A percentile compares a stretch with the other conserved stretches of the same genome.
These are phyloP conservation scores for Tetragonula clypearis DNA, from an alignment of 1,140 invertebrate species.

Conservation along the genomic window DNA sequence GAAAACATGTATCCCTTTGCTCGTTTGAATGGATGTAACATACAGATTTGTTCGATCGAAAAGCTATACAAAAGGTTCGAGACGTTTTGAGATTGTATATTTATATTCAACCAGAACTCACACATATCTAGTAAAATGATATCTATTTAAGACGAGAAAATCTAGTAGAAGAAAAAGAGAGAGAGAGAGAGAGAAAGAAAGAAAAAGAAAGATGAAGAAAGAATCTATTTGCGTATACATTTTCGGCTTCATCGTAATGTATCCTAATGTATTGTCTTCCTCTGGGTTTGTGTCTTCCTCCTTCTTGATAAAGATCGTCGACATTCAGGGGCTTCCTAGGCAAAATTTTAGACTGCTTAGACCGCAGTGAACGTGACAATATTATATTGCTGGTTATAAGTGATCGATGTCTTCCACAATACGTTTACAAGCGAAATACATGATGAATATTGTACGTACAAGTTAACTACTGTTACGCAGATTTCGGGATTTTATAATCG, in stretches of 20 bases:
- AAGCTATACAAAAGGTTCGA: constrained; percentile 25
- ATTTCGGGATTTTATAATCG: constrained; percentile 72
- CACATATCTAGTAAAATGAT: constrained; percentile 51
- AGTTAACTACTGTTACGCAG: constrained; percentile 67
- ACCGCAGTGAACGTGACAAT: constrained; percentile 51
- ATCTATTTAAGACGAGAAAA: constrained; percentile 33
- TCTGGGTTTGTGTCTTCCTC: constrained; percentile 6
- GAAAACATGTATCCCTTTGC: neutral
- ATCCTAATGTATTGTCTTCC: neutral
- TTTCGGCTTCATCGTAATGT: constrained; percentile 17
- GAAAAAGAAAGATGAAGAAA: neutral
- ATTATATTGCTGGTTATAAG: constrained; percentile 38
- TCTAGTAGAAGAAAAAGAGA: neutral
- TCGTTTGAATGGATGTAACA: constrained; percentile 3
- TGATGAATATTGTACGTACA: constrained; percentile 49
- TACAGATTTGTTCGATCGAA: constrained; percentile 21
- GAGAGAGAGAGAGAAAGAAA: neutral
- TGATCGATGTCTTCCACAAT: constrained; percentile 56
- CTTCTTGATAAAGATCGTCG: constrained; percentile 11
- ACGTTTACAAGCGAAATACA: constrained; percentile 34
- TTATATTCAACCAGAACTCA: constrained; percentile 59
- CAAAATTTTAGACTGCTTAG: constrained; percentile 41
- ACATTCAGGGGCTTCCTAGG: constrained; percentile 40
- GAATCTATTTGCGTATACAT: constrained; percentile 13
- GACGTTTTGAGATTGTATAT: constrained; percentile 54